Percentiles rank a stretch among this genome's conserved stretches.
Conservation (phyloP, 30 jellyfish, hydroid and myxozoan species). For the Cassiopea xamachana region DNA sequence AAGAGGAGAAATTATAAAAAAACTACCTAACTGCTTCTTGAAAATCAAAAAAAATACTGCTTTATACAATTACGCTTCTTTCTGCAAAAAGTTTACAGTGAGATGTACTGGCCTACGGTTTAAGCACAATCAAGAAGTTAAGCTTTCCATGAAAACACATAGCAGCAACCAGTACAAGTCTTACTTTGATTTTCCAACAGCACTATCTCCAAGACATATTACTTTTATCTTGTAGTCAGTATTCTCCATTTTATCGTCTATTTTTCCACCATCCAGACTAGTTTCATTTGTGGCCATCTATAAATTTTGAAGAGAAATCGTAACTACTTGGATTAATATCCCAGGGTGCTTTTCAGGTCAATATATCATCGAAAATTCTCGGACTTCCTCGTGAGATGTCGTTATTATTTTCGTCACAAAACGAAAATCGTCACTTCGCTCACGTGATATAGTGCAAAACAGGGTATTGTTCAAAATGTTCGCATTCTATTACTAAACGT, state of each 20-base stretch:
- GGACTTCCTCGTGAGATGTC: neutral
- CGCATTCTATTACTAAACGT: too few species aligned
- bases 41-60: too few species aligned
- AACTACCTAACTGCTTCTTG: too few species aligned
- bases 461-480: too few species aligned
- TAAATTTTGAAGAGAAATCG: conserved; percentile 5
- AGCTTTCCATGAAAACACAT: neutral
- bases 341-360: conserved; percentile 38
- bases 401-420: neutral
- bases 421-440: too few species aligned
- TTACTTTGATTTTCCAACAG: conserved; percentile 97
- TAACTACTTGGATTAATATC: conserved; percentile 26
- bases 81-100: neutral
- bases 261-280: neutral
- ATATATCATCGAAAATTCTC: neutral
- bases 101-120: conserved; percentile 10
- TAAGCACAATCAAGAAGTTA: neutral
- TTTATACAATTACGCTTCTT: too few species aligned
- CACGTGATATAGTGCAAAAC: too few species aligned
- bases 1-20: too few species aligned
- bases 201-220: conserved; percentile 95
- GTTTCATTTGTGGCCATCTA: conserved; percentile 74
- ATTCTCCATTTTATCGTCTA: conserved; percentile 60
- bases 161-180: conserved; percentile 3
- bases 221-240: conserved; percentile 82